Evolutionary conservation across 1,140 invertebrate genomes (phyloP), one percentile per base, ranked within the genome.

Genomic region (Palaemon carinicauda): DNA sequence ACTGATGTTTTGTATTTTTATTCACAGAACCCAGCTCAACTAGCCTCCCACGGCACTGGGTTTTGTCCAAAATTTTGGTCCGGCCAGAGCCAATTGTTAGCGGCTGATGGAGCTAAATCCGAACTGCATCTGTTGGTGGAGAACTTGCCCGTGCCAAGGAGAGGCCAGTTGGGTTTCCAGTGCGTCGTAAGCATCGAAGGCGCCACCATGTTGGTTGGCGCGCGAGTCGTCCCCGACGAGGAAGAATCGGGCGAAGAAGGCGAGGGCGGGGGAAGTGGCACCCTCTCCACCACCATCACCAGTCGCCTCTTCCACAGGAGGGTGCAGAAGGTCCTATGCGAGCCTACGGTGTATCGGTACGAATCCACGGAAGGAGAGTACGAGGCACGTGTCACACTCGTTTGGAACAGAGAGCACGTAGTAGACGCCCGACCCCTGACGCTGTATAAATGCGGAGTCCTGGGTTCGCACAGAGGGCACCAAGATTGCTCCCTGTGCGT

Each of bases 401-500:
- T 97, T 24, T 98, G 97, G 97, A 98, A 98, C 92, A 93, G 95
- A 51, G 96, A 97, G 91, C 97, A 98, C 91, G 96, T 97, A 90
- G 95, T 98, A 56, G 97, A 98, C 91, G 96, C 95, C 10, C 96
- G 96, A 24, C 96, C 94, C 90, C 95, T 99, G 69, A 96, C 95
- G 27, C 92, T 99, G 50, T 99, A 98, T 91, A 98, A 98, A 92
- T 99, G 98, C 93, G 96, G 97, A 91, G 95, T 97, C 79, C 92
- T 98, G 81, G 97, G 97, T 17, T 97, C 96, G 5, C 96, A 98
- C 91, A 93, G 96, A 65, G 96, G 97, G 90, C 96, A 97, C 91
- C 95, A 96, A 5, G 98, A 99, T 91, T 99, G 98, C 92, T 98
- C 97, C 19, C 92, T 98, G 29, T 99, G 98, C 91, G 95, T 98